Evolutionary conservation across 2,113 vertebrate genomes (phyloP), one percentile per base, ranked within the genome.

Genomic region (Triplophysa tibetana): DNA sequence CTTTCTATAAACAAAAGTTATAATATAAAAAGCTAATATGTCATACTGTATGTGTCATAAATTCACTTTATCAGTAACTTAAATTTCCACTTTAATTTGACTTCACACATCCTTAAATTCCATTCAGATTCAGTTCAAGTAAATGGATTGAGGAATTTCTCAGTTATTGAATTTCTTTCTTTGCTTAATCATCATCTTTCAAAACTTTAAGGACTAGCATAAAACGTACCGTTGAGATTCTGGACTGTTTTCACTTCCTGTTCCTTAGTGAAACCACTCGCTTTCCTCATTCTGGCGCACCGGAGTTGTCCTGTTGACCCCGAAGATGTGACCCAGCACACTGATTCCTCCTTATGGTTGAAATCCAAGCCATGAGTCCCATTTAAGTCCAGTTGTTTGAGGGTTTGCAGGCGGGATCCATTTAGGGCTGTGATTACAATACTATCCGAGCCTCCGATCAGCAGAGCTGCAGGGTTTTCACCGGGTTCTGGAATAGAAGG

Each of bases 301-400:
- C 86, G 95, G 33, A 99, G 92, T 70, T 93, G 94, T 70, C 94
- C 94, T 58, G 93, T 92, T 86, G 94, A 91, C 9, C 94, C 92
- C 33, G 89, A 90, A 1, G 95, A 92, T 84, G 95, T 91, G n/a
- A 95, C 89, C 98, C 97, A 99, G 85, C 96, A 99, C 23, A 97
- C 84, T 0, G 70, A 92, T 76, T 96, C 94, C 81, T 96, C 94
- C 52, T 87, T 93, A 84, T 94, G 93, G 88, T 91, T 93, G 86
- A 93, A 96, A 88, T 97, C 96, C 88, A 99, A 38, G 1, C 93
- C 90, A 80, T 96, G 85, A 60, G 95, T 91, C 81, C 94, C 91
- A 81, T 95, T 96, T 65, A 88, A 90, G 81, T 94, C 94, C 48
- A 83, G 82, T 4, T 93, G 90, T 79, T 88, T 90, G 74, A 86